Base-by-base conservation (phyloP, 2,113 vertebrate species). In the Oreochromis spilurus region DNA sequence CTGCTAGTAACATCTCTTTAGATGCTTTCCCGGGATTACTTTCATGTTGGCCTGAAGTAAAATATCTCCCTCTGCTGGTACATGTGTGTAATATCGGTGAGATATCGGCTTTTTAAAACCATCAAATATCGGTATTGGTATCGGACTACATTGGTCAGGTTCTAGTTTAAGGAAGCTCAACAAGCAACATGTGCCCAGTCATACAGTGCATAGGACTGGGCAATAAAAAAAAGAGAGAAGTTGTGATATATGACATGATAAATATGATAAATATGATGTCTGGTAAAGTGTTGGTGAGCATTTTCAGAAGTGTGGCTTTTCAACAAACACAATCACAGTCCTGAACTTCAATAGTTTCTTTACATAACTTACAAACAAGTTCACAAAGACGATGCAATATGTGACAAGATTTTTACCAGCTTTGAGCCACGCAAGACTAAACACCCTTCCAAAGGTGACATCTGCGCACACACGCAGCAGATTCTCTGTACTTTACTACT, bases 1-100 rank as follows among this genome's bases (percentile, higher is more conserved):
- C 9, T 38, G 36, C 4, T 38, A 10, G 9, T 10, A 38, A 38
- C 3, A 4, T 38, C 38, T 38, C 4, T 38, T 38, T 38, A 38
- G 3, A 40, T 11, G 10, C 60, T 1, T n/a, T 13, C 6, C 60
- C 19, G 7, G 6, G 34, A 65, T 65, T 65, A 38, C 19, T 38
- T 65, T 65, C 34, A 38, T 65, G 19, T 65, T 65, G 60, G 34
- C 6, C 38, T 65, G 60, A 65, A 10, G 10, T 38, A 65, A 65
- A 65, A 5, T 21, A 65, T 21, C 60, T 65, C 60, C 60, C 60
- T 65, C 10, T 38, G 0, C 60, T 65, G 60, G 60, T 65, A n/a
- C 60, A 65, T 12, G 1, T 0, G 2, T 65, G 60, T 0, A 70
- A 43, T 40, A 70, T 43, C 1, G 0, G 11, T 0, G 12, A 70